Percentiles rank a stretch among this genome's conserved stretches.
These are phyloP conservation scores for Liodrosophila aerea DNA, from an alignment of 2,888 invertebrate genomes.

Conservation along the genomic window DNA sequence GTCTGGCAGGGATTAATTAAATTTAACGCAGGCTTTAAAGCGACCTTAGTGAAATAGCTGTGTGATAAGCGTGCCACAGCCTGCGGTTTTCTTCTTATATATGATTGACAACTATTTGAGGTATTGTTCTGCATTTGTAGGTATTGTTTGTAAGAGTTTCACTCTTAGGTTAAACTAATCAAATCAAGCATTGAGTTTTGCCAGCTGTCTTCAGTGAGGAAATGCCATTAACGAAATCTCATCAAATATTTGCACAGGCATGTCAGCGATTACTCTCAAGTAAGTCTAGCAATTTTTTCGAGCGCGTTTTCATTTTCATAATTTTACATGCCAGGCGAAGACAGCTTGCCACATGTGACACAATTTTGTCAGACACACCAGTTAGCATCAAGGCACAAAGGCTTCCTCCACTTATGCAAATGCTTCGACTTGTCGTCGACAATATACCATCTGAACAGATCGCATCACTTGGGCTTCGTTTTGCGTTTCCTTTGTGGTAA, in stretches of 20 bases:
- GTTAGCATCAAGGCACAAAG: constrained; percentile 38
- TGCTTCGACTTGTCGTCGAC: constrained; percentile 24
- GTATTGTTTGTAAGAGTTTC: constrained; percentile 36
- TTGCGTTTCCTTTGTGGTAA: constrained; percentile 1
- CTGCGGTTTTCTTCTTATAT: constrained; percentile 7
- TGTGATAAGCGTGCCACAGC: constrained; percentile 1
- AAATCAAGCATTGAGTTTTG: constrained; percentile 36
- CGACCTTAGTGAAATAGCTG: constrained; percentile 36
- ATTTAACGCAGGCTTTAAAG: constrained; percentile 54
- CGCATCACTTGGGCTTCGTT: constrained; percentile 7
- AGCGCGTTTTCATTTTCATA: constrained; percentile 59
- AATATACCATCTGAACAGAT: constrained; percentile 18
- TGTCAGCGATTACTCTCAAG: constrained; percentile 26
- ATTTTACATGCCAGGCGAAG: constrained; percentile 35
- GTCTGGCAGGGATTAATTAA: constrained; percentile 52
- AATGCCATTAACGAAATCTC: constrained; percentile 42
- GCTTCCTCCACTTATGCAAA: constrained; percentile 59
- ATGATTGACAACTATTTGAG: constrained; percentile 54
- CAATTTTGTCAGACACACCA: constrained; percentile 8
- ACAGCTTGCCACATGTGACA: constrained; percentile 34
- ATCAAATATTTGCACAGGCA: constrained; percentile 51
- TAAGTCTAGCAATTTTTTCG: background rate
- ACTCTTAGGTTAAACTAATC: constrained; percentile 43
- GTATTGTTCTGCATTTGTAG: constrained; percentile 30
- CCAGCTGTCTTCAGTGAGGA: constrained; percentile 31